These are phyloP conservation scores for Scaptomyza graminum DNA, from an alignment of 1,140 invertebrate genomes.

Conservation along the genomic window DNA sequence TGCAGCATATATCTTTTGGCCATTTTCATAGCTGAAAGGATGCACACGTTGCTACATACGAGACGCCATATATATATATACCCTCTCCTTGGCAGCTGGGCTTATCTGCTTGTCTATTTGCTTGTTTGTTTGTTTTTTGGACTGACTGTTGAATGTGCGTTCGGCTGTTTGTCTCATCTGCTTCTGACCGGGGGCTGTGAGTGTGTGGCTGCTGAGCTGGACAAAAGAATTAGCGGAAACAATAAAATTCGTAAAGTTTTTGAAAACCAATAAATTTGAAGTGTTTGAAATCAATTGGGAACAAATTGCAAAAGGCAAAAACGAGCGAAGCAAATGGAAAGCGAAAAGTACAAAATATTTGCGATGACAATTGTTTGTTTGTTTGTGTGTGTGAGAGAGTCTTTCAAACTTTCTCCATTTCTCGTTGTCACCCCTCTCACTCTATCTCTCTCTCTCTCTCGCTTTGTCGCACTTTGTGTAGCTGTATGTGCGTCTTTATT, in stretches of 20 bases:
- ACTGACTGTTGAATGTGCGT: slow-evolving; percentile 40
- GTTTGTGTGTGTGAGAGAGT: slow-evolving; percentile 40
- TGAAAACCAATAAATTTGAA: slow-evolving; percentile 80
- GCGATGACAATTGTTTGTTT: slow-evolving; percentile 18
- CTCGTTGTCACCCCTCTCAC: neutral
- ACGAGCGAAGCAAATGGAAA: slow-evolving; percentile 40
- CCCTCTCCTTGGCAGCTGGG: too few species aligned
- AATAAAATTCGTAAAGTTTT: slow-evolving; percentile 79
- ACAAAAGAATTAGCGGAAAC: slow-evolving; percentile 81
- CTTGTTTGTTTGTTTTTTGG: neutral
- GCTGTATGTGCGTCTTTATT: slow-evolving; percentile 34
- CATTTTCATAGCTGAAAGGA: slow-evolving; percentile 43
- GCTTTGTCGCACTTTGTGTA: slow-evolving; percentile 8
- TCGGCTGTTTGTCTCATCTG: slow-evolving; percentile 9
- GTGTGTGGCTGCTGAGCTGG: slow-evolving; percentile 42
- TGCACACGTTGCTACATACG: neutral
- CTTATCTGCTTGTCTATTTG: neutral
- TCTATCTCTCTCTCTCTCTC: slow-evolving; percentile 9
- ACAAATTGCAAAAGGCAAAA: slow-evolving; percentile 76
- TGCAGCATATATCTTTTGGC: slow-evolving; percentile 46
- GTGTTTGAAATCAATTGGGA: slow-evolving; percentile 80
- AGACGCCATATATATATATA: neutral
- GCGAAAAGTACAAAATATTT: slow-evolving; percentile 30
- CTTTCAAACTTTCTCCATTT: slow-evolving; percentile 23
- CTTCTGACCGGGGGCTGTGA: slow-evolving; percentile 8